Percentiles rank a stretch among this genome's conserved stretches.
Evolutionary conservation across 2,797 vertebrate species (phyloP).

Genomic region (Ctenochaetus hawaiiensis): DNA sequence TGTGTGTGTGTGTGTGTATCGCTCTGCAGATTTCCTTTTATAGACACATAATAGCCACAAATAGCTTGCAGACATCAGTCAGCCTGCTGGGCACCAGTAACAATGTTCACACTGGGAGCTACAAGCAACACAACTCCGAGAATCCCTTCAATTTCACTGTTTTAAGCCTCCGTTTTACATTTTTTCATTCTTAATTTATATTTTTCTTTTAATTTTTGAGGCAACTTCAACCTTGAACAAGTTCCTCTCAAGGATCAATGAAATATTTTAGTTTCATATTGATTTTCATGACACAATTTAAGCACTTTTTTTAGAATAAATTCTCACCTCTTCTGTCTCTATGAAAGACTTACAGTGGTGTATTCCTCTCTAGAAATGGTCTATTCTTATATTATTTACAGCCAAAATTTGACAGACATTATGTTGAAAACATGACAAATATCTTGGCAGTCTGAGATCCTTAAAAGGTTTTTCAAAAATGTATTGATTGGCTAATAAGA

Average conservation of each 20-base stretch:
- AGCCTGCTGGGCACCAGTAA: constrained; percentile 84
- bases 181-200: no score
- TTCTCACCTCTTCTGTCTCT: neutral
- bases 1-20: constrained; percentile 79
- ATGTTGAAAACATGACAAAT: constrained; percentile 6
- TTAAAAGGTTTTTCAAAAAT: neutral
- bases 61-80: constrained; percentile 89
- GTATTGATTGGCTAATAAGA: neutral
- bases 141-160: neutral
- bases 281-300: neutral
- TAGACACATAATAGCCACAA: constrained; percentile 92
- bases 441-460: neutral
- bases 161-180: no score
- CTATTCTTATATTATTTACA: neutral
- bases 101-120: constrained; percentile 60
- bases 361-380: neutral
- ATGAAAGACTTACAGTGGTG: neutral
- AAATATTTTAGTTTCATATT: no score
- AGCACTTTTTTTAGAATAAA: neutral
- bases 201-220: no score
- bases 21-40: constrained; percentile 93
- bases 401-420: neutral
- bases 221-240: no score
- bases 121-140: constrained; percentile 5
- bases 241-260: no score